These are phyloP conservation scores for Danaus plexippus DNA, from an alignment of 1,140 invertebrate genomes.

Conservation along the genomic window DNA sequence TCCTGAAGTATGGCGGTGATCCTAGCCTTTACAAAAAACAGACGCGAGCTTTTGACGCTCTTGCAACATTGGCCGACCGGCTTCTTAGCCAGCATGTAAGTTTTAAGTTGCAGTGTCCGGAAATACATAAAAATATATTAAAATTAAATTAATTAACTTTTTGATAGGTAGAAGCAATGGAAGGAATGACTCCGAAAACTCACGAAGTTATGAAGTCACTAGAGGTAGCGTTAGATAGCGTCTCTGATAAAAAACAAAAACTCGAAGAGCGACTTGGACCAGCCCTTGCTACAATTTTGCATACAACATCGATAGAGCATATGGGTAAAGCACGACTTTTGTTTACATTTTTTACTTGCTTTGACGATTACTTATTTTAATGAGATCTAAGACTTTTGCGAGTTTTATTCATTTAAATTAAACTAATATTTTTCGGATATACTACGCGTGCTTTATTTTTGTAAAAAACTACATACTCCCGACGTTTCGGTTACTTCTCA, in stretches of 20 bases:
- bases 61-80: conserved; percentile 48
- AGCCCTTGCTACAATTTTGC: conserved; percentile 42
- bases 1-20: conserved; percentile 49
- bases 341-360: conserved; percentile 1
- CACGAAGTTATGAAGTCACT: conserved; percentile 37
- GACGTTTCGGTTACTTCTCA: too few species aligned
- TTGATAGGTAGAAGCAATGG: conserved; percentile 45
- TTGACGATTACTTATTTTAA: background rate
- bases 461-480: too few species aligned
- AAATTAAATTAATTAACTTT: too few species aligned
- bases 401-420: too few species aligned
- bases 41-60: conserved; percentile 51
- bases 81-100: conserved; percentile 52
- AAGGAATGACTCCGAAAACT: conserved; percentile 30
- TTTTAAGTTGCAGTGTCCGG: conserved; percentile 1
- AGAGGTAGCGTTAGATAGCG: conserved; percentile 39
- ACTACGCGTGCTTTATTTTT: too few species aligned
- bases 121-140: conserved; percentile 1
- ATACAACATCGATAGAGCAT: conserved; percentile 26
- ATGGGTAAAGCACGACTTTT: conserved; percentile 24
- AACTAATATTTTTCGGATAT: too few species aligned
- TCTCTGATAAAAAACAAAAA: conserved; percentile 26
- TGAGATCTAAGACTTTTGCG: too few species aligned
- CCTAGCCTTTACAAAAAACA: conserved; percentile 53
- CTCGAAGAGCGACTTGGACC: conserved; percentile 42